These are phyloP conservation scores for Mionectes olivaceus DNA, from an alignment of 2,797 vertebrate genomes.

Conservation along the genomic window DNA sequence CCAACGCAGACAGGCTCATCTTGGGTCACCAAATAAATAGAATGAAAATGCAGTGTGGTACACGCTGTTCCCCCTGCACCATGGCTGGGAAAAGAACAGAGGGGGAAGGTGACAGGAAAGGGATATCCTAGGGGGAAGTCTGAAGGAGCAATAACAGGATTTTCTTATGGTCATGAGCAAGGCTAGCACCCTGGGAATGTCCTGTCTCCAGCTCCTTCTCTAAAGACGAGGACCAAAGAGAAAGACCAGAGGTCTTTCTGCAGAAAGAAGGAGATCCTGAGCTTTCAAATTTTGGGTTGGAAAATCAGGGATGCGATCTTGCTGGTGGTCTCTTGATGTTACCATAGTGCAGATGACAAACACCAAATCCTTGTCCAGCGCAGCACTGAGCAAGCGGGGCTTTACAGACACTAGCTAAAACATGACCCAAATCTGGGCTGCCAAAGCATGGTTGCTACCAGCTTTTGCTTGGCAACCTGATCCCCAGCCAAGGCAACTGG, in stretches of 20 bases:
- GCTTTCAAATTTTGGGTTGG: not conserved
- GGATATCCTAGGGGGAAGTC: not conserved
- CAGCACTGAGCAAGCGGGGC: rapidly evolving
- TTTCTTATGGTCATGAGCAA: not conserved
- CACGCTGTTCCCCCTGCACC: not conserved
- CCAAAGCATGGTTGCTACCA: not conserved
- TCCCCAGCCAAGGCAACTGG: not conserved
- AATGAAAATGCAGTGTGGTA: not conserved
- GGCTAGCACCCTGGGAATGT: not conserved
- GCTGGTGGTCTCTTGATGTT: not conserved
- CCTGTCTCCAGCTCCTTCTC: not conserved
- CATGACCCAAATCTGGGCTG: not conserved
- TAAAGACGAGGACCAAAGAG: not conserved
- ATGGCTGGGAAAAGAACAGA: not conserved
- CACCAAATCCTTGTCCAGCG: not conserved
- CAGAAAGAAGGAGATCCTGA: not conserved
- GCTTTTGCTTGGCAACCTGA: not conserved
- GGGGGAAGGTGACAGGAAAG: rapidly evolving
- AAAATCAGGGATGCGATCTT: not conserved
- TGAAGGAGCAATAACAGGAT: not conserved
- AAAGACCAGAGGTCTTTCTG: not conserved
- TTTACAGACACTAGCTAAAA: not conserved
- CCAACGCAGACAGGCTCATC: not conserved
- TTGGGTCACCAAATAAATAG: not conserved
- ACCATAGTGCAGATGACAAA: not conserved